Percentiles rank a stretch among this genome's conserved stretches.
These are phyloP conservation scores for Cisticola juncidis DNA, from an alignment of 2,113 vertebrate genomes.

Conservation along the genomic window DNA sequence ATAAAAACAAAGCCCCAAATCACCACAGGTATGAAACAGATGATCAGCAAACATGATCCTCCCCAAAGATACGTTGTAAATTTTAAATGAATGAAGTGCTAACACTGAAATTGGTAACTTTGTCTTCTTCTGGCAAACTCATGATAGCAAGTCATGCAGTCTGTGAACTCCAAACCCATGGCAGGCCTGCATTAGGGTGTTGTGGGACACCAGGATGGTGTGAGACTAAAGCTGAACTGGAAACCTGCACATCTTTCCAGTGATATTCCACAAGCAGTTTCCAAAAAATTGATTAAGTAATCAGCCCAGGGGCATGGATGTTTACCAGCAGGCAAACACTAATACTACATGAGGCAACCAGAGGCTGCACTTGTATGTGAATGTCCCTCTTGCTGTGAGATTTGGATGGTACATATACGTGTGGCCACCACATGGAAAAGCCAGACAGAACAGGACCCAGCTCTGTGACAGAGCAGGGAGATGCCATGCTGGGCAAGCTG, in stretches of 20 bases:
- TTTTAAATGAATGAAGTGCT: background rate
- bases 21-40: background rate
- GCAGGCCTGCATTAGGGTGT: background rate
- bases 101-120: background rate
- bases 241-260: background rate
- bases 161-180: background rate
- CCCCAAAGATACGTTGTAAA: background rate
- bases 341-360: background rate
- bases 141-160: background rate
- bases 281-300: background rate
- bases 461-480: background rate
- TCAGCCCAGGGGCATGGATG: background rate
- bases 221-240: background rate
- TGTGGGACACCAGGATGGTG: background rate
- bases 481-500: accelerated
- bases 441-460: background rate
- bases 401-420: accelerated
- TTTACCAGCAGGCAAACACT: background rate
- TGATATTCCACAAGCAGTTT: background rate
- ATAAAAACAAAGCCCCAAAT: background rate
- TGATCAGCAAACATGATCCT: background rate
- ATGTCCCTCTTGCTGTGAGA: background rate
- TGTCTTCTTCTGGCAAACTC: background rate
- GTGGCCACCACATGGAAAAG: background rate
- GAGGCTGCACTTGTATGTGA: background rate